A percentile compares a stretch with the other conserved stretches of the same genome.
These are phyloP conservation scores for Potorous gilbertii DNA, from an alignment of 2,797 vertebrate genomes.

Conservation along the genomic window DNA sequence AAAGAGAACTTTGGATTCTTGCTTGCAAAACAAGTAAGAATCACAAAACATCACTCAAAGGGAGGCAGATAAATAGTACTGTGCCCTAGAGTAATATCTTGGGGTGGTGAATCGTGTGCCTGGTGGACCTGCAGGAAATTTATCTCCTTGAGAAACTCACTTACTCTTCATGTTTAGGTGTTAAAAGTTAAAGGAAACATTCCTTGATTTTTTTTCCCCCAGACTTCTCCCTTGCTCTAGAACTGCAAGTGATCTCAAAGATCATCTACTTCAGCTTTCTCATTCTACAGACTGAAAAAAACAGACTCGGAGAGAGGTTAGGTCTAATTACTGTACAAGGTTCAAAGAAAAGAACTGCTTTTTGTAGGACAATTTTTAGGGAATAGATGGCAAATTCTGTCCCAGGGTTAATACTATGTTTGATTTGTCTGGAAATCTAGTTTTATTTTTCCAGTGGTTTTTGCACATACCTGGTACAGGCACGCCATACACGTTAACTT, in stretches of 20 bases:
- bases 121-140: background rate
- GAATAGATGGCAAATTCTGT: background rate
- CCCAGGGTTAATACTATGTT: background rate
- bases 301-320: background rate
- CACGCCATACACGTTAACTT: conserved; percentile 93
- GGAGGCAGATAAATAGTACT: background rate
- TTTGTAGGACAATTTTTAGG: background rate
- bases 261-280: background rate
- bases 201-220: background rate
- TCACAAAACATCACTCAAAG: conserved; percentile 11
- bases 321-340: background rate
- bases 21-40: conserved; percentile 8
- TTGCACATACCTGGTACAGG: conserved; percentile 89
- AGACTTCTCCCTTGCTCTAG: background rate
- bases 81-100: background rate
- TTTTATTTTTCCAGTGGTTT: background rate
- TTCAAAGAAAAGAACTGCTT: background rate
- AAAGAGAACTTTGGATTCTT: conserved; percentile 27
- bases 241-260: background rate
- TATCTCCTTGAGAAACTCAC: background rate
- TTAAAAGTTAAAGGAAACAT: background rate
- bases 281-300: background rate
- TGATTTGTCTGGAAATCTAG: background rate
- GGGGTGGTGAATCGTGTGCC: background rate
- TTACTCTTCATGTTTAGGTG: background rate